Percentiles rank a stretch among this genome's conserved stretches.
Conservation (phyloP, 2,113 vertebrate species). For the Spea multiplicata region DNA sequence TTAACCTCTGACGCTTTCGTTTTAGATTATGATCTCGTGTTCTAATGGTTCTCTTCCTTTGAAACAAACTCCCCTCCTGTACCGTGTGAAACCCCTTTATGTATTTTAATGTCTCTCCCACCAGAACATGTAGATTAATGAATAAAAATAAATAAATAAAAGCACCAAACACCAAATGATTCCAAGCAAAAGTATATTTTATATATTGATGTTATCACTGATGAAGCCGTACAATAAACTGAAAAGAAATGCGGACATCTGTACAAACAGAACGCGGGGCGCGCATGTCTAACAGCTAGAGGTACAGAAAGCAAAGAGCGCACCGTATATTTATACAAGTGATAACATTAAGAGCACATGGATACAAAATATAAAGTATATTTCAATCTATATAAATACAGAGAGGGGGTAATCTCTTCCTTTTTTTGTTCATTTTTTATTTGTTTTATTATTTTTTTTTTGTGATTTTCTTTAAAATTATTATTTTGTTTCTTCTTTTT, state of each 20-base stretch:
- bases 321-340: slow-evolving; percentile 57
- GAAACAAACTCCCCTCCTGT: too few relatives aligned
- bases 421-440: neutral
- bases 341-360: slow-evolving; percentile 61
- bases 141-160: neutral
- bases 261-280: slow-evolving; percentile 68
- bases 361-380: slow-evolving; percentile 73
- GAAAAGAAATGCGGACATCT: slow-evolving; percentile 74
- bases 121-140: too few relatives aligned
- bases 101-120: too few relatives aligned
- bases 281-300: slow-evolving; percentile 14
- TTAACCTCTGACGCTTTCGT: too few relatives aligned
- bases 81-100: too few relatives aligned
- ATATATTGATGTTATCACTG: slow-evolving; percentile 74
- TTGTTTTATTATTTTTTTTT: neutral
- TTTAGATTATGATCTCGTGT: too few relatives aligned
- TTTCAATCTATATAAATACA: slow-evolving; percentile 80
- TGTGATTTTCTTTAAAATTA: neutral
- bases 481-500: slow-evolving; percentile 5
- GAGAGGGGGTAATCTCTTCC: slow-evolving; percentile 24
- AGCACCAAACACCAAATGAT: slow-evolving; percentile 21
- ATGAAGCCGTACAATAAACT: slow-evolving; percentile 90
- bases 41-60: too few relatives aligned
- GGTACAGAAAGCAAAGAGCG: slow-evolving; percentile 1
- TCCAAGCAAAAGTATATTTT: slow-evolving; percentile 71